phyloP scores from a whole-genome alignment of 2,888 invertebrate species.

The Kryphioiulus occultus region DNA sequence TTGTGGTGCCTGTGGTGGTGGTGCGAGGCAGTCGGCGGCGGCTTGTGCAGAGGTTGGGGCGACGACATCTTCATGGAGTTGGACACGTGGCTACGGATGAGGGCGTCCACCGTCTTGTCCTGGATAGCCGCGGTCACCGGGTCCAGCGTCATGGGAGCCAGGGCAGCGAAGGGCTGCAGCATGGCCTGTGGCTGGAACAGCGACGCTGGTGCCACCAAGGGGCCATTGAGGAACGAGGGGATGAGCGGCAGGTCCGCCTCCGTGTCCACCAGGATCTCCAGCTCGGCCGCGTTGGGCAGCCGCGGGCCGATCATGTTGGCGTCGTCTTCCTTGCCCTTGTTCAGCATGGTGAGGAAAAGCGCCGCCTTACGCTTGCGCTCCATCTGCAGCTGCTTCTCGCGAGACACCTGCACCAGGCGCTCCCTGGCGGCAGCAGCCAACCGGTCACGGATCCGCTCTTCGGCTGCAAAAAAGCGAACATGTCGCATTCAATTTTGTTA shows the following conservation, averaged over 20 bases:
- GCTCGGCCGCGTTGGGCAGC: slow-evolving; percentile 47
- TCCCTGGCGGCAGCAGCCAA: slow-evolving; percentile 62
- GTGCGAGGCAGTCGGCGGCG: background rate
- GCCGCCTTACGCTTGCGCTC: slow-evolving; percentile 83
- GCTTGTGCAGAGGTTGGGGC: background rate
- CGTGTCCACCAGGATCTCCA: slow-evolving; percentile 10
- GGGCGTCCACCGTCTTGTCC: background rate
- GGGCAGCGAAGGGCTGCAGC: background rate
- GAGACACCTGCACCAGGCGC: slow-evolving; percentile 60
- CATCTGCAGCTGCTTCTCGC: slow-evolving; percentile 62
- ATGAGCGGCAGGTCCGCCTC: slow-evolving; percentile 32
- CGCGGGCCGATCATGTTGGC: slow-evolving; percentile 51
- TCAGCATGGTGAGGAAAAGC: slow-evolving; percentile 74
- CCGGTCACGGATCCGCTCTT: slow-evolving; percentile 60
- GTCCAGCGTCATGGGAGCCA: background rate
- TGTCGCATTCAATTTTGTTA: background rate
- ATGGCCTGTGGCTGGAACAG: background rate
- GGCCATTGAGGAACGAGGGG: background rate
- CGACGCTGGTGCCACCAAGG: background rate
- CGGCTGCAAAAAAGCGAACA: slow-evolving; percentile 59
- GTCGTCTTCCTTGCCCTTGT: slow-evolving; percentile 56
- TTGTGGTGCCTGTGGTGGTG: background rate
- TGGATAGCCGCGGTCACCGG: background rate
- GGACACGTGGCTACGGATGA: background rate
- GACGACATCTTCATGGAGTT: background rate